Percentiles rank a stretch among this genome's conserved stretches.
phyloP scores from a whole-genome alignment of 1,140 invertebrate species.

The Drosophila fuyamai region DNA sequence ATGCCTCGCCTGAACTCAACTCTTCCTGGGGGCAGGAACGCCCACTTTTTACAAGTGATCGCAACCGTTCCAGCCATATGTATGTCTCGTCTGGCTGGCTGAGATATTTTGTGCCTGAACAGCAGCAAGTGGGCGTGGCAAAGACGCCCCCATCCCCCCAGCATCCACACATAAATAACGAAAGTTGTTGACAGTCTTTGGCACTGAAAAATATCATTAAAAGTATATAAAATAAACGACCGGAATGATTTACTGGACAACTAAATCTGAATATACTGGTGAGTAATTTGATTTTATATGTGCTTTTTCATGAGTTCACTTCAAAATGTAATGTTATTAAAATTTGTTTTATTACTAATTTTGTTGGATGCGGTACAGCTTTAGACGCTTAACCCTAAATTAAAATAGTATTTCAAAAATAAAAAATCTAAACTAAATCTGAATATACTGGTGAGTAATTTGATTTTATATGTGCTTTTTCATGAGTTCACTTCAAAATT shows the following conservation, averaged over 20 bases:
- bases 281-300: constrained; percentile 49
- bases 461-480: constrained; percentile 20
- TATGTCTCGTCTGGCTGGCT: constrained; percentile 15
- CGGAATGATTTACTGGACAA: constrained; percentile 62
- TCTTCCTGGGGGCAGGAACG: constrained; percentile 67
- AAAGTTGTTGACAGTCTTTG: constrained; percentile 67
- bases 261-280: constrained; percentile 42
- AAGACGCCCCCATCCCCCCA: constrained; percentile 15
- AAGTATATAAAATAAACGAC: constrained; percentile 70
- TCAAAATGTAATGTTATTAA: background rate
- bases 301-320: background rate
- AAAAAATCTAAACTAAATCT: constrained; percentile 24
- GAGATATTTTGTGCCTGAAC: constrained; percentile 19
- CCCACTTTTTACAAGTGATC: constrained; percentile 67
- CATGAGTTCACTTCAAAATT: background rate
- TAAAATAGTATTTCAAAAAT: no score
- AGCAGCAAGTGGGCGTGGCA: constrained; percentile 64
- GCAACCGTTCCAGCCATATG: constrained; percentile 45
- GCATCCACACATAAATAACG: constrained; percentile 65
- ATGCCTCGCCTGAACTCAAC: constrained; percentile 46
- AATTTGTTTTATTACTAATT: no score
- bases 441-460: constrained; percentile 55
- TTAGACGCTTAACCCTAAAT: no score
- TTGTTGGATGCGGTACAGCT: no score
- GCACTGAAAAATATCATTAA: constrained; percentile 65